Base-by-base conservation (phyloP, 2,888 invertebrate species). In the Mythimna impura region DNA sequence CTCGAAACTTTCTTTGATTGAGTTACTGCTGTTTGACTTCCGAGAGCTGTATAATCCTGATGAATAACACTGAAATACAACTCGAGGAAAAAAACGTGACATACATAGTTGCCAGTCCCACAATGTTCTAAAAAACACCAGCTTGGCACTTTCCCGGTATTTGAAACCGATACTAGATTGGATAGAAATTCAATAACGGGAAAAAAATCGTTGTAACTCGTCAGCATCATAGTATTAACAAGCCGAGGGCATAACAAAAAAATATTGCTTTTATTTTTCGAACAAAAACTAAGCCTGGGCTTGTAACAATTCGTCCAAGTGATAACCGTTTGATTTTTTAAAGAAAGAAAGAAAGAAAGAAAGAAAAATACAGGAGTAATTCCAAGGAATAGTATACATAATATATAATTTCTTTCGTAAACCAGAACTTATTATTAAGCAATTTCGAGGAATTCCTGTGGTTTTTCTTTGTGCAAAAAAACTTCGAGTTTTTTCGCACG, bases 141-240 rank as follows among this genome's bases (percentile, higher is more conserved):
- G 43, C 8, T 17, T 55, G 52, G 20, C n/a, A 64, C 71, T 62
- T 71, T 40, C 20, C 63, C 7, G 54, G 76, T 50, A 70, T 73
- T 69, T 50, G 70, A 64, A 68, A 68, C 76, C 63, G 67, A 81
- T 71, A 71, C 73, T 76, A 81, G 72, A 82, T 82, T 81, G 81
- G 63, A 71, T 76, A 76, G 68, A 66, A 76, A 82, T 82, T 84
- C 77, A 82, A 81, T 84, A 84, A 71, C 76, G 47, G 62, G 50
- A 66, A 84, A 83, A 76, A 81, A 83, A 81, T 25, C 30, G 60
- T 20, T 66, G 61, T 60, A 73, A 64, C 73, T 52, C 30, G 65
- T 8, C 68, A 30, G 22, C 52, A 40, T n/a, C 66, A 34, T 60
- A 63, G 72, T 60, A 70, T 75, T 63, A 79, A 83, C 66, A 66